Evolutionary conservation across 2,888 invertebrate genomes (phyloP), one percentile per base, ranked within the genome.

Genomic region (Strigamia maritima): DNA sequence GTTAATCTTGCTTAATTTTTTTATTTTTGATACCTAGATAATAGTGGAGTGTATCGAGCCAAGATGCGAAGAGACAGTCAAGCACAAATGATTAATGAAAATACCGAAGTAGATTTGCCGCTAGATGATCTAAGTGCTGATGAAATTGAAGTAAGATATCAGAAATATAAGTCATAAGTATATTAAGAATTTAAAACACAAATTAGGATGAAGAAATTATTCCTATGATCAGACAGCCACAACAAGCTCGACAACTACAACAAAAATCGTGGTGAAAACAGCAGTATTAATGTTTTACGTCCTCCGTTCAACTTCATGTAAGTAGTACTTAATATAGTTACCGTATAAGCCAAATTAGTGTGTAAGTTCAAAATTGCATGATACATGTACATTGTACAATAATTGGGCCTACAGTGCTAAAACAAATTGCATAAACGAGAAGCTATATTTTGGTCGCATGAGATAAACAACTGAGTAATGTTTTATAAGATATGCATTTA

Each of bases 81-180:
- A 70, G 81, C 81, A 16, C 60, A 38, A n/a, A 78, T 80, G 74
- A 60, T 81, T 8, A 77, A 79, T 74, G 49, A 77, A 28, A 79
- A 81, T 65, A 81, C 81, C 7, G 49, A 76, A 74, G 79, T 81
- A 4, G 81, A 81, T 60, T 76, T 81, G 38, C 81, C 81, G n/a
- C 40, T 80, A 26, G 81, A 81, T 78, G 75, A 76, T 22, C 24
- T 79, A 54, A 74, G 79, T 65, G 79, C 81, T 74, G 81, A 81
- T 76, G 81, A 81, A 76, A 79, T 81, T 38, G 79, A 81, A 65
- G 81, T 81, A 79, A 3, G n/a, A 22, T 24, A 14, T n/a, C 2
- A 76, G 7, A 60, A 8, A 60, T 60, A 74, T 1, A 70, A 44
- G n/a, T n/a, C n/a, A 44, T 44, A 3, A 44, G n/a, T 44, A 44